Percentiles rank a stretch among this genome's conserved stretches.
Evolutionary conservation across 2,888 invertebrate species (phyloP).

Genomic region (Drosophila anceps): DNA sequence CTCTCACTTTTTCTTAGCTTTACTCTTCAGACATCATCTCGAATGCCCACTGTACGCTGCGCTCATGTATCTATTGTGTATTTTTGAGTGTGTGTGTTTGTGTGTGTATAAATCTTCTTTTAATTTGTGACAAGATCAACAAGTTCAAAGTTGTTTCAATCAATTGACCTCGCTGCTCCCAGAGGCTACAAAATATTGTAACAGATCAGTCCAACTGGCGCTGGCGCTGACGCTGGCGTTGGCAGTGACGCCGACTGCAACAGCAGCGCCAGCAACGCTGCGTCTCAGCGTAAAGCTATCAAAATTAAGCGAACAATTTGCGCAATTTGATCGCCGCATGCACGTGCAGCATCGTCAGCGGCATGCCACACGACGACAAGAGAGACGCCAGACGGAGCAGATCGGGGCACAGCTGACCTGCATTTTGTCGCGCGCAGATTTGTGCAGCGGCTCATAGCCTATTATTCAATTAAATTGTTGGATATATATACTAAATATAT

Average conservation of each 20-base stretch:
- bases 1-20: background rate
- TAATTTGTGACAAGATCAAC: slow-evolving; percentile 86
- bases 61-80: slow-evolving; percentile 29
- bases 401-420: slow-evolving; percentile 64
- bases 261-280: slow-evolving; percentile 6
- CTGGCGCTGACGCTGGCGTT: slow-evolving; percentile 40
- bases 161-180: slow-evolving; percentile 85
- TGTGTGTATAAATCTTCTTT: slow-evolving; percentile 84
- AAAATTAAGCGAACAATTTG: slow-evolving; percentile 43
- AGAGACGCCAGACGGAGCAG: background rate
- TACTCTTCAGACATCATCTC: background rate
- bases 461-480: slow-evolving; percentile 78
- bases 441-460: slow-evolving; percentile 57
- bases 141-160: slow-evolving; percentile 86
- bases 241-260: slow-evolving; percentile 21
- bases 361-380: slow-evolving; percentile 19
- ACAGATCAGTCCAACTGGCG: slow-evolving; percentile 71
- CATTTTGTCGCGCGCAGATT: slow-evolving; percentile 70
- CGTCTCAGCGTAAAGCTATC: slow-evolving; percentile 18
- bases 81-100: slow-evolving; percentile 29
- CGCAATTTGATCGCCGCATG: slow-evolving; percentile 53
- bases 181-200: slow-evolving; percentile 81
- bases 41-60: slow-evolving; percentile 49
- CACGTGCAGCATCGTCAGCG: slow-evolving; percentile 52
- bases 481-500: background rate